phyloP scores from a whole-genome alignment of 1,140 invertebrate genomes.

The Drosophila sulfurigaster region DNA sequence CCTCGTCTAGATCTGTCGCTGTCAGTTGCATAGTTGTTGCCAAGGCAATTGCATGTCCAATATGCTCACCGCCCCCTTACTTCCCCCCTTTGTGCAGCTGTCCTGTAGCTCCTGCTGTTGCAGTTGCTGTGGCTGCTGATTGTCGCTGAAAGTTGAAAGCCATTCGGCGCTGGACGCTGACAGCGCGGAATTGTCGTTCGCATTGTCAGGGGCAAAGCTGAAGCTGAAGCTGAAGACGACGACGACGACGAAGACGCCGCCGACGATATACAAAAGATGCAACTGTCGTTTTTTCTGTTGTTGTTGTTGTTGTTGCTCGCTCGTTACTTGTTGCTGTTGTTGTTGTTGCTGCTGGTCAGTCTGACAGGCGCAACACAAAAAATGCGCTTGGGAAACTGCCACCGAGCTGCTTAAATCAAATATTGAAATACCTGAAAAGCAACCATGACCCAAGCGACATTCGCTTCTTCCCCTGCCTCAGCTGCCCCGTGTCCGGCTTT shows the following conservation, averaged over 20 bases:
- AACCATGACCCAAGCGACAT: constrained; percentile 55
- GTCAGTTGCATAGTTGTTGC: constrained; percentile 80
- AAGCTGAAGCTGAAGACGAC: constrained; percentile 35
- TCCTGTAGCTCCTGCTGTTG: neutral
- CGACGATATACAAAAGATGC: constrained; percentile 80
- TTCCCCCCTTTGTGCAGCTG: neutral
- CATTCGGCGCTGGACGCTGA: constrained; percentile 68
- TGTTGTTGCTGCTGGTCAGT: constrained; percentile 30
- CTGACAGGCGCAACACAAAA: constrained; percentile 67
- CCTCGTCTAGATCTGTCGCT: constrained; percentile 79
- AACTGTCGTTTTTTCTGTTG: constrained; percentile 66
- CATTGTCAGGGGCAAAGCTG: constrained; percentile 61
- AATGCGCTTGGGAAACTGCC: constrained; percentile 77
- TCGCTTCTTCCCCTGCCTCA: constrained; percentile 8
- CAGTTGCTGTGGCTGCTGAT: constrained; percentile 30
- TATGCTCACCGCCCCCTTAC: constrained; percentile 14
- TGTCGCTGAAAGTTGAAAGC: constrained; percentile 79
- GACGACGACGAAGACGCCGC: no score
- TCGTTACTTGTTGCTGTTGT: constrained; percentile 38
- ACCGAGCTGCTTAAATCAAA: constrained; percentile 75
- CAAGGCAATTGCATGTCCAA: constrained; percentile 76
- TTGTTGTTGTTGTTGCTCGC: constrained; percentile 30
- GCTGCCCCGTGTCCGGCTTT: neutral
- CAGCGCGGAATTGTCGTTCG: constrained; percentile 82
- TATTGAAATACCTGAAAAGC: constrained; percentile 69